Evolutionary conservation across 2,113 vertebrate genomes (phyloP).

Genomic region (Penelope pileata): DNA sequence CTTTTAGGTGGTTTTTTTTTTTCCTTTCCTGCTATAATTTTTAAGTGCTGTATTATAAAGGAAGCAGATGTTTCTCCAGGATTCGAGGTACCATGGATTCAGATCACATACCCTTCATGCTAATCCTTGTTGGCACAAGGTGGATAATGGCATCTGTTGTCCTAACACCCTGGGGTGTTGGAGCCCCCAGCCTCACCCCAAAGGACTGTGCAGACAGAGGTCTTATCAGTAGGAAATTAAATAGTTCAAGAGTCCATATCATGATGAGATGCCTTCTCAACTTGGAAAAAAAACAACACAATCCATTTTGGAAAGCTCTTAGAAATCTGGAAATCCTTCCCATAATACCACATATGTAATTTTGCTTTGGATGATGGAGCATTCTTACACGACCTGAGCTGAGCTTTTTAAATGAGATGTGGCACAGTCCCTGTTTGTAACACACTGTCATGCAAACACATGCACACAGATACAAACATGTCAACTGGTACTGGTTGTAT

Average conservation of each 20-base stretch:
- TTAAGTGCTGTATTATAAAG: neutral
- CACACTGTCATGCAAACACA: neutral
- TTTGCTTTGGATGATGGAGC: neutral
- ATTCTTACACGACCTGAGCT: neutral
- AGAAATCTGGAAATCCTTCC: neutral
- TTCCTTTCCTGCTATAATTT: neutral
- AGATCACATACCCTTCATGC: slow-evolving; percentile 57
- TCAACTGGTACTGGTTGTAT: fast-evolving
- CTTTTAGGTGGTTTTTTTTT: neutral
- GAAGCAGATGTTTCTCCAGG: slow-evolving; percentile 55
- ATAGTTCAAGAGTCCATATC: neutral
- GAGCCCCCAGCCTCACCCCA: neutral
- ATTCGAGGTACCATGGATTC: slow-evolving; percentile 46
- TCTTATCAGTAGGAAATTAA: neutral
- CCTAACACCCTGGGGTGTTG: neutral
- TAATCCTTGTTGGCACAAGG: slow-evolving; percentile 58
- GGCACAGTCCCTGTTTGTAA: neutral
- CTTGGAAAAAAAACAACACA: neutral
- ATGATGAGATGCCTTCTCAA: neutral
- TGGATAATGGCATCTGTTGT: slow-evolving; percentile 53
- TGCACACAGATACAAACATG: fast-evolving
- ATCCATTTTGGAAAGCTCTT: neutral
- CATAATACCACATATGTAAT: neutral
- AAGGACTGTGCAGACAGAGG: slow-evolving; percentile 1
- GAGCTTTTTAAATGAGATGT: neutral